Evolutionary conservation across 1,140 invertebrate species (phyloP).

Genomic region (Drosophila auraria): DNA sequence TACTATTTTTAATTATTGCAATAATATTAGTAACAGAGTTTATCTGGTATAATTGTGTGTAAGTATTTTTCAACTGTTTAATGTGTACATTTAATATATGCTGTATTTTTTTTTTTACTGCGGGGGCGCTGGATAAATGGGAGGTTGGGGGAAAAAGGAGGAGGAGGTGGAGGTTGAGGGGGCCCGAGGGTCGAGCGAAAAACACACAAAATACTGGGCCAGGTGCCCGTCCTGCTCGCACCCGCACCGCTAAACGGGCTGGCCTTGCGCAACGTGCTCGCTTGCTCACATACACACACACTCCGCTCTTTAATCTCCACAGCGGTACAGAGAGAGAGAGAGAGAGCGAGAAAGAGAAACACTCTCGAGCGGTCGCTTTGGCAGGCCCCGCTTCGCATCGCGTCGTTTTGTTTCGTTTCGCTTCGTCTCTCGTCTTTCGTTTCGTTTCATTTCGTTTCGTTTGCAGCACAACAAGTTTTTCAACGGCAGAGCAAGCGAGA

Average conservation of each 20-base stretch:
- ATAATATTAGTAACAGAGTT: too few relatives aligned
- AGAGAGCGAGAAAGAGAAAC: constrained; percentile 40
- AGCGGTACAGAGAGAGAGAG: constrained; percentile 43
- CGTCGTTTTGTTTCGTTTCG: constrained; percentile 44
- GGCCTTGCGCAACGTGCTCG: constrained; percentile 80
- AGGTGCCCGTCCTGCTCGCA: constrained; percentile 53
- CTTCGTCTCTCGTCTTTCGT: constrained; percentile 27
- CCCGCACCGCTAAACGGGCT: constrained; percentile 41
- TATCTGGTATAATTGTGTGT: not conserved
- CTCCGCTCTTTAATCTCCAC: constrained; percentile 70
- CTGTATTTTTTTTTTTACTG: not conserved
- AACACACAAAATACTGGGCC: constrained; percentile 56
- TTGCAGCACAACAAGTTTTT: constrained; percentile 77
- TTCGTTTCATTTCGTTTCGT: constrained; percentile 47
- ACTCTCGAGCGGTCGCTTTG: constrained; percentile 46
- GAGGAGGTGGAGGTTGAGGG: not conserved
- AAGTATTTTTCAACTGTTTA: not conserved
- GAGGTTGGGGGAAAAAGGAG: constrained; percentile 14
- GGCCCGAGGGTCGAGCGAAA: constrained; percentile 37
- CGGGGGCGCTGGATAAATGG: constrained; percentile 7
- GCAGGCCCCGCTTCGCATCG: constrained; percentile 71
- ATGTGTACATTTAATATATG: constrained; percentile 18
- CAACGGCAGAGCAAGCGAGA: constrained; percentile 47
- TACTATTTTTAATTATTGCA: too few relatives aligned
- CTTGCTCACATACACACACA: constrained; percentile 56